These are phyloP conservation scores for Homalodisca vitripennis DNA, from an alignment of 1,140 invertebrate genomes.

Conservation along the genomic window DNA sequence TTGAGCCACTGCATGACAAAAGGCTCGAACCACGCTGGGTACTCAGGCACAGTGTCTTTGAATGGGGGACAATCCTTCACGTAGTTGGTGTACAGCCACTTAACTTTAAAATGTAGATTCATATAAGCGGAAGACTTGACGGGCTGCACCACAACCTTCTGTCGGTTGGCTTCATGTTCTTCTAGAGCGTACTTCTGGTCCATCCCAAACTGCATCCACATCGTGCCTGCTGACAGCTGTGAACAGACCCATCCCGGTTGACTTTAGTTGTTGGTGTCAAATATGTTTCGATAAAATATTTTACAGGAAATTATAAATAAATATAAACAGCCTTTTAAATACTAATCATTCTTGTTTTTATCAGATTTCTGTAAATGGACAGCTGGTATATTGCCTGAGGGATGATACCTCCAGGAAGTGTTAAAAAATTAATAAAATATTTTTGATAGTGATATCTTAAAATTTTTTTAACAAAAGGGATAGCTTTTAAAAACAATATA, in stretches of 20 bases:
- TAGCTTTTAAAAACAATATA: too few species aligned
- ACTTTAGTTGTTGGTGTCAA: background rate
- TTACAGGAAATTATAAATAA: too few species aligned
- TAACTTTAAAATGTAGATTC: constrained; percentile 99
- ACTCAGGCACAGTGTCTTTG: constrained; percentile 81
- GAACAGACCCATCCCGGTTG: too few species aligned
- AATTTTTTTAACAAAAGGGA: too few species aligned
- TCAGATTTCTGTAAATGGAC: too few species aligned
- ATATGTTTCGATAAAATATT: too few species aligned
- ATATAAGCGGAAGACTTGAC: constrained; percentile 99
- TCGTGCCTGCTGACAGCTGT: constrained; percentile 92
- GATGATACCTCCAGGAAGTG: too few species aligned
- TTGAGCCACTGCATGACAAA: constrained; percentile 99
- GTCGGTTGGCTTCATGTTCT: constrained; percentile 93
- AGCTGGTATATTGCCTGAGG: too few species aligned
- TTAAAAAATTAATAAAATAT: too few species aligned
- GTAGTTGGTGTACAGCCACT: constrained; percentile 98
- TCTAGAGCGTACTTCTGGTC: constrained; percentile 98
- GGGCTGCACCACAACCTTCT: constrained; percentile 46
- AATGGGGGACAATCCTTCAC: constrained; percentile 97
- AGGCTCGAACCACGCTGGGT: constrained; percentile 99
- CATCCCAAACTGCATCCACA: constrained; percentile 96
- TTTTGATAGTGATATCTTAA: too few species aligned
- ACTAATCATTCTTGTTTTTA: too few species aligned
- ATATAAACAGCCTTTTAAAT: too few species aligned